Conservation (phyloP, 1,140 invertebrate species). For the Hirudo medicinalis region DNA sequence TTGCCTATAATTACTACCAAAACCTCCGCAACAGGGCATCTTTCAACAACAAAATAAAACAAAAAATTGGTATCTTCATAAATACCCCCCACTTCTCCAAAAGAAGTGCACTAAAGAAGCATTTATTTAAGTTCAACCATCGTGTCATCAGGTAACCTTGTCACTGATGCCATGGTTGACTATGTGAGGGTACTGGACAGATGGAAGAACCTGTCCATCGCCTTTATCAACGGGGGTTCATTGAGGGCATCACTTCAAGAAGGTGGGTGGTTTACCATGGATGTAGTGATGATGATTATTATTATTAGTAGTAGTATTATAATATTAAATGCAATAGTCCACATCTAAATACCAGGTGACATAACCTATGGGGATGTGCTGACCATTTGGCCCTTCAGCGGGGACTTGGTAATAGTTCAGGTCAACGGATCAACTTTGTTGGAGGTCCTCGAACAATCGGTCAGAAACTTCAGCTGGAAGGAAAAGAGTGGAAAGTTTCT, state of each 20-base stretch:
- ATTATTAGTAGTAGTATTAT: not conserved
- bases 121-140: too few species aligned
- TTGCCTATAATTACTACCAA: too few species aligned
- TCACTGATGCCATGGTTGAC: conserved; percentile 57
- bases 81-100: too few species aligned
- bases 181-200: conserved; percentile 33
- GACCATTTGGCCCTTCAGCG: conserved; percentile 56
- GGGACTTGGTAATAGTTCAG: conserved; percentile 53
- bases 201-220: conserved; percentile 67
- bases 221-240: conserved; percentile 57
- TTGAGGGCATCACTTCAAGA: conserved; percentile 53
- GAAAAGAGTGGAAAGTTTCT: conserved; percentile 49
- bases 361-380: conserved; percentile 55
- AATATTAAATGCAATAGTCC: too few species aligned
- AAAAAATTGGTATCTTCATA: not conserved
- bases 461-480: conserved; percentile 43
- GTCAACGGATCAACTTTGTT: conserved; percentile 50
- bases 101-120: too few species aligned
- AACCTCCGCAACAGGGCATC: too few species aligned
- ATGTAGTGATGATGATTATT: not conserved
- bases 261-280: conserved; percentile 11
- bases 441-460: conserved; percentile 51
- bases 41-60: too few species aligned
- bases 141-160: conserved; percentile 47
- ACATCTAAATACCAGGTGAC: conserved; percentile 37